phyloP scores from a whole-genome alignment of 2,888 invertebrate genomes.

The Byasa hedistus region DNA sequence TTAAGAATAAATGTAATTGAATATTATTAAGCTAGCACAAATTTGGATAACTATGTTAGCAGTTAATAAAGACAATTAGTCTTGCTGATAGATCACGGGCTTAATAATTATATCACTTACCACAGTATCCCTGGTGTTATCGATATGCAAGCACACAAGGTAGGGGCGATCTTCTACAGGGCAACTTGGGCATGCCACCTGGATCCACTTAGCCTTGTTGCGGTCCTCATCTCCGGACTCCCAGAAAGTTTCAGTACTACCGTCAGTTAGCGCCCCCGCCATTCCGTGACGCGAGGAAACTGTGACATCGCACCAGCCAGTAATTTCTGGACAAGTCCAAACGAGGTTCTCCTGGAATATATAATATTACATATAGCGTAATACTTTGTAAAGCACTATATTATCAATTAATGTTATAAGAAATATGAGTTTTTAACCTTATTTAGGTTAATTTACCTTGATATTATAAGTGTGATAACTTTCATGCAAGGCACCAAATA shows the following conservation, averaged over 20 bases:
- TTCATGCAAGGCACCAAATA: conserved; percentile 60
- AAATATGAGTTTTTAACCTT: background rate
- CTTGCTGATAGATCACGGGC: background rate
- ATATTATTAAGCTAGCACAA: background rate
- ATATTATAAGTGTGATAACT: conserved; percentile 60
- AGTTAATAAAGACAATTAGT: background rate
- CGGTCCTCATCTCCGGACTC: conserved; percentile 98
- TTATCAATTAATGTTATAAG: too few species aligned
- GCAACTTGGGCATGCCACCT: conserved; percentile 69
- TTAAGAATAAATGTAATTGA: background rate
- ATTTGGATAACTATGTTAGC: background rate
- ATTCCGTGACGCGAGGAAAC: conserved; percentile 97
- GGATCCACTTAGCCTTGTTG: conserved; percentile 93
- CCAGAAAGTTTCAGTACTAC: conserved; percentile 99
- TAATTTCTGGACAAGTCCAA: conserved; percentile 87
- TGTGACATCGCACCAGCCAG: conserved; percentile 87
- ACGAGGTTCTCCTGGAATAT: conserved; percentile 74
- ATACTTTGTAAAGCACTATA: too few species aligned
- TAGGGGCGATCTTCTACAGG: conserved; percentile 80
- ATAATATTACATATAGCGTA: background rate
- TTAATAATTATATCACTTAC: conserved; percentile 70
- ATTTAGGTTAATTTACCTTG: conserved; percentile 45
- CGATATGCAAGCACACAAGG: conserved; percentile 93
- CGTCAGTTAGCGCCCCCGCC: conserved; percentile 94
- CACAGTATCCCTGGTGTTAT: conserved; percentile 95